These are phyloP conservation scores for Xylota sylvarum DNA, from an alignment of 2,888 invertebrate species.

Conservation along the genomic window DNA sequence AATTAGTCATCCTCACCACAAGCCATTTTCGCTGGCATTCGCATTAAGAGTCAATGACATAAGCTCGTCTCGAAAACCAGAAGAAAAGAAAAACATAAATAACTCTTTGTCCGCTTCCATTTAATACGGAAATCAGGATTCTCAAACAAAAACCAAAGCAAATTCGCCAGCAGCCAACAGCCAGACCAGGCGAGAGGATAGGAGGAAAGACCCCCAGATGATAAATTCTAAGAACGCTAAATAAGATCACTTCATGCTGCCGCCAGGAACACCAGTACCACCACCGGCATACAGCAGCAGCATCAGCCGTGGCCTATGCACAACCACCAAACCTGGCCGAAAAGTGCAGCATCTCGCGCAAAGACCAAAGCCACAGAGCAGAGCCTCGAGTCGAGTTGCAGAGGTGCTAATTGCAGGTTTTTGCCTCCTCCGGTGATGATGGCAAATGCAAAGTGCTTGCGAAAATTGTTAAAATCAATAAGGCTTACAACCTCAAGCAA, in stretches of 20 bases:
- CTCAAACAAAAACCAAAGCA: slow-evolving; percentile 67
- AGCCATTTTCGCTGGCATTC: slow-evolving; percentile 25
- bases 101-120: slow-evolving; percentile 72
- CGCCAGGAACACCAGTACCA: slow-evolving; percentile 37
- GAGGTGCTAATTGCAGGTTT: slow-evolving; percentile 75
- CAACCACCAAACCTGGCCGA: slow-evolving; percentile 61
- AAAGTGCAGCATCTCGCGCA: slow-evolving; percentile 63
- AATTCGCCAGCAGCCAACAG: slow-evolving; percentile 7
- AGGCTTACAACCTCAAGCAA: slow-evolving; percentile 61
- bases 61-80: slow-evolving; percentile 54
- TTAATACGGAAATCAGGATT: slow-evolving; percentile 76
- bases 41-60: slow-evolving; percentile 69
- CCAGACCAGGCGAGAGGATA: slow-evolving; percentile 16
- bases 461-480: slow-evolving; percentile 77
- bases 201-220: slow-evolving; percentile 58
- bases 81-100: slow-evolving; percentile 49
- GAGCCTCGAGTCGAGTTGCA: slow-evolving; percentile 22
- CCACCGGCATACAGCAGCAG: slow-evolving; percentile 15
- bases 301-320: slow-evolving; percentile 65
- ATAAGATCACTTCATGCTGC: slow-evolving; percentile 73
- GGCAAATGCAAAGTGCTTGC: slow-evolving; percentile 73
- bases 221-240: slow-evolving; percentile 76
- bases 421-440: slow-evolving; percentile 66
- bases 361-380: slow-evolving; percentile 10
- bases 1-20: slow-evolving; percentile 56